These are phyloP conservation scores for Pachyseris speciosa DNA, from an alignment of 64 coral and sea anemone species.

Conservation along the genomic window DNA sequence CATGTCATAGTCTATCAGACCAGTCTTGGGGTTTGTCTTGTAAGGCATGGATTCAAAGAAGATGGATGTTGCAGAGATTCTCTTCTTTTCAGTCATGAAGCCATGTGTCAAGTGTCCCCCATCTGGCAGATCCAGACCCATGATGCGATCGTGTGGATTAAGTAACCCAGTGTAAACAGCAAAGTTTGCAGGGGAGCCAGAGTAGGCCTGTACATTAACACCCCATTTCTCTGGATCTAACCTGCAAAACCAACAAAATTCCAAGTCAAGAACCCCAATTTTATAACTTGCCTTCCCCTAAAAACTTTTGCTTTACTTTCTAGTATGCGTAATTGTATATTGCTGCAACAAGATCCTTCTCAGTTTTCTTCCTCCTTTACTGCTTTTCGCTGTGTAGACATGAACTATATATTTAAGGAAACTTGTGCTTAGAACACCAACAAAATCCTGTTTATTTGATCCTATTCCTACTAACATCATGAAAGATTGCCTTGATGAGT, in stretches of 20 bases:
- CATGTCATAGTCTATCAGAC: constrained; percentile 96
- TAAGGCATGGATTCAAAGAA: constrained; percentile 99
- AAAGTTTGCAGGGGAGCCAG: constrained; percentile 98
- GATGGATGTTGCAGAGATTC: constrained; percentile 98
- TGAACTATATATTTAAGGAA: no score
- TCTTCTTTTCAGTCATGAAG: constrained; percentile 99
- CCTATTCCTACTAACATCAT: no score
- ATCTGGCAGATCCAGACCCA: constrained; percentile 99
- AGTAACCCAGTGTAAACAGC: constrained; percentile 93
- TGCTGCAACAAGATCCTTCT: no score
- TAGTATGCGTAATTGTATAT: no score
- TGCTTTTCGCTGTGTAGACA: no score
- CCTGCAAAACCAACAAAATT: constrained; percentile 41
- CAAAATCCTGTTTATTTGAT: no score
- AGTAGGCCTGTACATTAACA: constrained; percentile 97
- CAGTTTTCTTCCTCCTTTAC: no score
- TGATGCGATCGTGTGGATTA: constrained; percentile 94
- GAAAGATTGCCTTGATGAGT: no score
- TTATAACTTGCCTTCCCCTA: background rate
- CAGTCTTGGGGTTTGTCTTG: constrained; percentile 81
- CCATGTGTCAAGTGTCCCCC: constrained; percentile 97
- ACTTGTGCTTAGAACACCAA: no score
- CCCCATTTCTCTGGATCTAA: constrained; percentile 99
- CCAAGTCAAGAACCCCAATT: background rate
- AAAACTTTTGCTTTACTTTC: no score